These are phyloP conservation scores for Argyresthia goedartella DNA, from an alignment of 2,888 invertebrate genomes.

Conservation along the genomic window DNA sequence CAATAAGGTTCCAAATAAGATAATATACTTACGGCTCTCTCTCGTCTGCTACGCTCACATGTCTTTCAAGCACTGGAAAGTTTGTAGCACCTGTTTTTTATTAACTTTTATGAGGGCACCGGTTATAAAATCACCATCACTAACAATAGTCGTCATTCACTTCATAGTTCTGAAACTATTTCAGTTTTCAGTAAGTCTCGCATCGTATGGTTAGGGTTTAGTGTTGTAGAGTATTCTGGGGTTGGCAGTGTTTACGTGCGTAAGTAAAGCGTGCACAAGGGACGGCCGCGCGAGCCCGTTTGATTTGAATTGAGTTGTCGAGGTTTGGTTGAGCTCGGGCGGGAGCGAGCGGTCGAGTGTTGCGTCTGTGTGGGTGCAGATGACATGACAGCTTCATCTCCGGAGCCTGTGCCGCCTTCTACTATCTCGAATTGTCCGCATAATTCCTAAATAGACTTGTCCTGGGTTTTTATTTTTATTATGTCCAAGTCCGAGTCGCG, in stretches of 20 bases:
- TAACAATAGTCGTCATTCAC: slow-evolving; percentile 4
- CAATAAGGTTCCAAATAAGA: slow-evolving; percentile 42
- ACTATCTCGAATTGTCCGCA: slow-evolving; percentile 17
- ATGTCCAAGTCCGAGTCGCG: slow-evolving; percentile 16
- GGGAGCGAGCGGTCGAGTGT: slow-evolving; percentile 11
- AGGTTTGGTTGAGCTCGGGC: slow-evolving; percentile 14
- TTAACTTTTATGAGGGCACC: slow-evolving; percentile 31
- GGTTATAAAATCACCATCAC: slow-evolving; percentile 5
- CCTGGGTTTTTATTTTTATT: slow-evolving; percentile 47
- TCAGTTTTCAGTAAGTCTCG: neutral
- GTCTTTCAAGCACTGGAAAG: slow-evolving; percentile 52
- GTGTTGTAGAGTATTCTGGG: neutral
- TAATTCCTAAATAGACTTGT: slow-evolving; percentile 49
- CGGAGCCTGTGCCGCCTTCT: slow-evolving; percentile 19
- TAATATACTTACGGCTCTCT: slow-evolving; percentile 48
- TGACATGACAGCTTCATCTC: slow-evolving; percentile 58
- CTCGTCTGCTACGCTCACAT: slow-evolving; percentile 50
- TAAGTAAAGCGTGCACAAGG: slow-evolving; percentile 9
- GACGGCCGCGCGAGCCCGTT: slow-evolving; percentile 42
- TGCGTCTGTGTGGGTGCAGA: slow-evolving; percentile 32
- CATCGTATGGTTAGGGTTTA: neutral
- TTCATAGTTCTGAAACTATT: neutral
- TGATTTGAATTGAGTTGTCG: slow-evolving; percentile 24
- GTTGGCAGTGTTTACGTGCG: neutral
- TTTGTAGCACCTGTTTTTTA: slow-evolving; percentile 49